A percentile compares a stretch with the other conserved stretches of the same genome.
These are phyloP conservation scores for Apis mellifera DNA, from an alignment of 1,140 invertebrate genomes.

Conservation along the genomic window Amel_HAv3.1 CM009945.2:8847001-8847500, in stretches of 20 bases:
- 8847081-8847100: not conserved
- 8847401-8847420: slow-evolving; percentile 30
- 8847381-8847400: slow-evolving; percentile 12
- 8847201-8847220: not conserved
- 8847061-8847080: slow-evolving; percentile 1
- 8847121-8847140: slow-evolving; percentile 45
- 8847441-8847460: slow-evolving; percentile 15
- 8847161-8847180: not conserved
- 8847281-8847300: not conserved
- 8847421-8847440: not conserved
- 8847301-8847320: slow-evolving; percentile 8
- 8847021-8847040: too few relatives aligned
- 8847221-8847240: not conserved
- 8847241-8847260: too few relatives aligned
- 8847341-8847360: too few relatives aligned
- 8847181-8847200: slow-evolving; percentile 8
- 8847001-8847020: too few relatives aligned
- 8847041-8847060: too few relatives aligned
- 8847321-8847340: too few relatives aligned
- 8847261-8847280: not conserved
- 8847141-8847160: slow-evolving; percentile 51
- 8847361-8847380: not conserved
- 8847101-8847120: slow-evolving; percentile 21
- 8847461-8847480: not conserved
- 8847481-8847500: not conserved